Base-by-base conservation (phyloP, 30 jellyfish, hydroid and myxozoan species). In the Catostylus mosaicus region DNA sequence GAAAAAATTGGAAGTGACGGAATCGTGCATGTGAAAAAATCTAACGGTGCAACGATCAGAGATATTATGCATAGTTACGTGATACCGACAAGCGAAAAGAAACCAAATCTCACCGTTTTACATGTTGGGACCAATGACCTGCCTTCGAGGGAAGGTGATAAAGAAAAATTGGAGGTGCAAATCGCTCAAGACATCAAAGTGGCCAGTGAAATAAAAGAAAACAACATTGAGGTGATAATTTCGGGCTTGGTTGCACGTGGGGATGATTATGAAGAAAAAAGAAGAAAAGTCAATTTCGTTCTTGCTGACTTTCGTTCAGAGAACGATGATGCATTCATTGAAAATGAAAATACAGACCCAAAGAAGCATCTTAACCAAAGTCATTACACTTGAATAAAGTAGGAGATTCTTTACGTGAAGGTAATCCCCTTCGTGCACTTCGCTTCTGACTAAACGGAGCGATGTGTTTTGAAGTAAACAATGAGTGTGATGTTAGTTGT, bases 51-150 rank as follows among this genome's bases (percentile, higher is more conserved):
- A 67, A 34, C 20, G 31, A n/a, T n/a, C n/a, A n/a, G n/a, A n/a
- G n/a, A n/a, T n/a, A 23, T 4, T 38, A 35, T 68, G 81, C 63
- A 68, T 51, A 68, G 81, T 68, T 68, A 68, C 48, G 64, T 51
- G 18, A 33, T 27, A 51, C 84, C 72, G 45, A 4, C 84, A 7
- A 72, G 45, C 10, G 73, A 72, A 72, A 68, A 52, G 48, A 43
- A 72, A 37, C 84, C 84, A 14, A 72, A 43, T 37, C 32, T 47
- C 16, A 38, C 43, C 72, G 36, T 72, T 14, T 61, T 74, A 22
- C 85, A 74, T 40, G 48, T 33, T 30, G 56, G 85, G 69, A 71
- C 83, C 16, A 71, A 71, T 33, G 83, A 71, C 60, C 60, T 71
- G 5, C 9, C 71, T 50, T 69, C 38, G 43, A 71, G 38, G 69